These are phyloP conservation scores for Nemurella pictetii DNA, from an alignment of 2,888 invertebrate genomes.

Conservation along the genomic window DNA sequence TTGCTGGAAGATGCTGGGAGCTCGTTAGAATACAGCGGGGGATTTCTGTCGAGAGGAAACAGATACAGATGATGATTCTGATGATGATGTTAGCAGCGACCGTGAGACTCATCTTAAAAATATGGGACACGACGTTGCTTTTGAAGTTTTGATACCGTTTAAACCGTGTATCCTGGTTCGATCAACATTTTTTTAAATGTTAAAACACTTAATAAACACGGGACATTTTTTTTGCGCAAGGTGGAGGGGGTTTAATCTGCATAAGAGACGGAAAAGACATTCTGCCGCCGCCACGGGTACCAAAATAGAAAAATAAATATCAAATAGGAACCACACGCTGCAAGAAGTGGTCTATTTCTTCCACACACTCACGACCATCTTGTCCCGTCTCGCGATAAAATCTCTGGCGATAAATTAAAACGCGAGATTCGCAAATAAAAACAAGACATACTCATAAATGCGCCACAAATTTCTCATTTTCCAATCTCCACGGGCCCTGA, in stretches of 20 bases:
- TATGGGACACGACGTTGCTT: not conserved
- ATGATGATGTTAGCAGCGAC: not conserved
- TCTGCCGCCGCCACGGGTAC: not conserved
- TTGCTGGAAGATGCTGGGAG: conserved; percentile 23
- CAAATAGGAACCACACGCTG: not conserved
- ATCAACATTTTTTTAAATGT: not conserved
- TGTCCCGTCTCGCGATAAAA: too few species aligned
- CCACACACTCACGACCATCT: not conserved
- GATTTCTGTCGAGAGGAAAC: not conserved
- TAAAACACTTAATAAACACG: not conserved
- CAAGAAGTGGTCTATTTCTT: not conserved
- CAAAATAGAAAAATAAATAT: not conserved
- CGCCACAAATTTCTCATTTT: not conserved
- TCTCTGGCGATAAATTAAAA: not conserved
- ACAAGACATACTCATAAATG: not conserved
- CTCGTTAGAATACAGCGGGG: not conserved
- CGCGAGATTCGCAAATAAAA: not conserved
- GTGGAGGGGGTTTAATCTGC: not conserved
- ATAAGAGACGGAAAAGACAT: not conserved
- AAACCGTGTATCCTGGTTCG: not conserved
- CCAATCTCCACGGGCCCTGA: not conserved
- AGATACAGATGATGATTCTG: not conserved
- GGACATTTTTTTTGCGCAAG: not conserved
- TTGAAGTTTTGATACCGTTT: not conserved
- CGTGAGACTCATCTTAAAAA: not conserved